Base-by-base conservation (phyloP, 2,113 vertebrate genomes). In the Dascyllus trimaculatus region DNA sequence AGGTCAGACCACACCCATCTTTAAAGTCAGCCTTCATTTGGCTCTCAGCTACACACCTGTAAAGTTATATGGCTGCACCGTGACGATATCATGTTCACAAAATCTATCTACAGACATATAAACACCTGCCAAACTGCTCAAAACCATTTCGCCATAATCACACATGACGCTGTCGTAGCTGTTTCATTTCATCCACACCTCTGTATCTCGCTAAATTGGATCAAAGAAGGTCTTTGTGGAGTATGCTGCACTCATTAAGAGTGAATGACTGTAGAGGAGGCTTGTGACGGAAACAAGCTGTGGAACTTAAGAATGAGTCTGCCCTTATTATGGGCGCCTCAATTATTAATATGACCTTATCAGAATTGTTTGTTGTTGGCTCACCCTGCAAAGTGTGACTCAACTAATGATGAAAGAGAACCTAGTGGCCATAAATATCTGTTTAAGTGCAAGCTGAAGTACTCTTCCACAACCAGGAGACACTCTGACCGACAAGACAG, bases 281-380 rank as follows among this genome's bases (percentile, higher is more conserved):
- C 22, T 49, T 74, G 66, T 72, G 80, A 78, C 85, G 78, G 71
- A 75, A 74, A 84, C 63, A 76, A 75, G 85, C 78, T 61, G 60
- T 51, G 81, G 77, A 81, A 75, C 56, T 85, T 71, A 51, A 75
- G 77, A 65, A 67, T 56, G 67, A 76, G 64, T 65, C 64, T 88
- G 81, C 60, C 85, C 81, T 91, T 87, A 89, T 90, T 86, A 86
- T 59, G 26, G 59, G 3, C 9, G 57, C 70, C 65, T 89, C 80
- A 81, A 83, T 91, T 88, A 88, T 85, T 88, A 80, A 88, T 75
- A 78, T 87, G 89, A 93, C 88, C 86, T 91, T 89, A 73, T 91
- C 88, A 68, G 63, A 76, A 73, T 24, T 85, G 84, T 85, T 87
- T 88, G 80, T 87, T 88, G 85, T 54, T 80, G 64, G 76, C 79